Evolutionary conservation across 1,140 invertebrate genomes (phyloP).

Genomic region (Yoshiicerus persimilis): DNA sequence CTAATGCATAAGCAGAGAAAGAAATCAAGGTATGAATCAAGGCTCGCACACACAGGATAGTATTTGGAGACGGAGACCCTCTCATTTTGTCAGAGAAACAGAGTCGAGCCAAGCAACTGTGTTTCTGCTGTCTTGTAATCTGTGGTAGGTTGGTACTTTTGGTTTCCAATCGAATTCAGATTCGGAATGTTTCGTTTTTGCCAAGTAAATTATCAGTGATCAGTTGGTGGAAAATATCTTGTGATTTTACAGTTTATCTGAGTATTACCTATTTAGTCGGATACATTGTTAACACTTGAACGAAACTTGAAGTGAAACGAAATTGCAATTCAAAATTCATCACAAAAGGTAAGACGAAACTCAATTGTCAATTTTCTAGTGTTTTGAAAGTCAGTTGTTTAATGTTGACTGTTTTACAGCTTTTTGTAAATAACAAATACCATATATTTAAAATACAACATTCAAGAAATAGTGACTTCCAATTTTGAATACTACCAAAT

Average conservation of each 20-base stretch:
- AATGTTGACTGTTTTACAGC: too few relatives aligned
- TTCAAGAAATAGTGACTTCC: too few relatives aligned
- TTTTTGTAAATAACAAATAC: too few relatives aligned
- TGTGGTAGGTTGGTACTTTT: background rate
- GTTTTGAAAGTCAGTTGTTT: too few relatives aligned
- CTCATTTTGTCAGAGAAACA: background rate
- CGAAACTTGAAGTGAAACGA: background rate
- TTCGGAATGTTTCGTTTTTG: background rate
- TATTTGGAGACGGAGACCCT: background rate
- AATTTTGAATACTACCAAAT: too few relatives aligned
- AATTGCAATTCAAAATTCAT: too few relatives aligned
- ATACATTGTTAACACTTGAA: too few relatives aligned
- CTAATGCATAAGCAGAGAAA: background rate
- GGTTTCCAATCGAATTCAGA: too few relatives aligned
- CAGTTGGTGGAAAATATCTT: background rate
- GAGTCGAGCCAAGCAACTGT: background rate
- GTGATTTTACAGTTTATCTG: background rate
- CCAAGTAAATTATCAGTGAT: background rate
- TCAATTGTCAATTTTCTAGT: too few relatives aligned
- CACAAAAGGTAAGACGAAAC: too few relatives aligned
- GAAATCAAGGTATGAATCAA: background rate
- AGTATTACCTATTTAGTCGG: too few relatives aligned
- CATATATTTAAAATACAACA: too few relatives aligned
- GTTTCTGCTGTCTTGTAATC: background rate
- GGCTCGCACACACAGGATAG: background rate